Percentiles rank a stretch among this genome's conserved stretches.
These are phyloP conservation scores for Capreolus pygargus DNA, from an alignment of 2,113 vertebrate species.

Conservation along the genomic window DNA sequence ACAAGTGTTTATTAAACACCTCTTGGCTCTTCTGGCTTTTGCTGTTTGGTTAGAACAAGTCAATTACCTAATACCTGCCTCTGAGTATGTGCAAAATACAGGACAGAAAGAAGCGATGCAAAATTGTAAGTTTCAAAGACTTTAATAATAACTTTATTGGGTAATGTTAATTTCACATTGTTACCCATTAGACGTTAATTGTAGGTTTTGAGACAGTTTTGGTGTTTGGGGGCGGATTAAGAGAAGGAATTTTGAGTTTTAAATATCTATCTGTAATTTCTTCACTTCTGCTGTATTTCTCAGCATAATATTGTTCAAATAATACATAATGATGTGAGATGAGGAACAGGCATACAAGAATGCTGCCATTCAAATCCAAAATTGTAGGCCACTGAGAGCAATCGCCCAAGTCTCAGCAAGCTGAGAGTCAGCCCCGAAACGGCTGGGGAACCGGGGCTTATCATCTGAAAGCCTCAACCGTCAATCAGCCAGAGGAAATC, in stretches of 20 bases:
- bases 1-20: slow-evolving; percentile 61
- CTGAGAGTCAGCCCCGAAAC: neutral
- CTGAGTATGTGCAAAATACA: neutral
- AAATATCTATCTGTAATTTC: neutral
- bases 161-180: neutral
- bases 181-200: neutral
- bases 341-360: neutral
- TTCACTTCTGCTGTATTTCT: neutral
- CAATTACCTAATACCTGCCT: neutral
- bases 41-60: neutral
- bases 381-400: neutral
- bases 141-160: neutral
- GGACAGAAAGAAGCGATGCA: neutral
- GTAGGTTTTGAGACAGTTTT: neutral
- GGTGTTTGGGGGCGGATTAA: neutral
- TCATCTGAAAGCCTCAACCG: neutral
- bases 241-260: neutral
- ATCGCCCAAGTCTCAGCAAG: neutral
- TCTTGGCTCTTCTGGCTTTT: neutral
- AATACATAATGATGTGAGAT: neutral
- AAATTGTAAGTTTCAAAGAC: neutral
- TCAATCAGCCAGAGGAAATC: neutral
- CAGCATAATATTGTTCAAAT: neutral
- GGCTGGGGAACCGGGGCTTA: too few species aligned
- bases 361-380: neutral